Evolutionary conservation across 2,888 invertebrate species (phyloP).

Genomic region (Flexamia atlantica): DNA sequence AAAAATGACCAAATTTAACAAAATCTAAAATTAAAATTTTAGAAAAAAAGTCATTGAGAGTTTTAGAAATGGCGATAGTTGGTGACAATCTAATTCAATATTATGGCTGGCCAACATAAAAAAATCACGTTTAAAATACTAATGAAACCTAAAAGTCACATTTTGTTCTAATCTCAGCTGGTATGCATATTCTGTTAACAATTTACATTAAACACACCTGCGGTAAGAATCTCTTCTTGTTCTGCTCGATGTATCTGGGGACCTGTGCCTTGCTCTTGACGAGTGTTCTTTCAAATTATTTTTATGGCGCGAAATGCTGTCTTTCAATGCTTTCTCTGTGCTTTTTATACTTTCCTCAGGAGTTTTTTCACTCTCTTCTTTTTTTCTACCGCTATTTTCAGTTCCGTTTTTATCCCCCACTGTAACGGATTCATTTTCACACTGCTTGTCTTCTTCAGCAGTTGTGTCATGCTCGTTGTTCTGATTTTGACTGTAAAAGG

Average conservation of each 20-base stretch:
- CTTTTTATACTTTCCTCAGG: conserved; percentile 15
- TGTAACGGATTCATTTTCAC: background rate
- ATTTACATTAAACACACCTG: background rate
- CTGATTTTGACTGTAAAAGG: background rate
- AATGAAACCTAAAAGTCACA: background rate
- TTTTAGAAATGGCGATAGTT: too few species aligned
- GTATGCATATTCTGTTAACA: too few species aligned
- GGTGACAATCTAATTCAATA: too few species aligned
- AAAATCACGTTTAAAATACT: too few species aligned
- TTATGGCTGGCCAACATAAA: too few species aligned
- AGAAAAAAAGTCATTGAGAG: too few species aligned
- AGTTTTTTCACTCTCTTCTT: conserved; percentile 5
- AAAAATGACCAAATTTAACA: too few species aligned
- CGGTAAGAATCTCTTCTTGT: conserved; percentile 14
- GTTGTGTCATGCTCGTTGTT: too few species aligned
- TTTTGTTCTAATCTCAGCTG: too few species aligned
- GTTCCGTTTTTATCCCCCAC: background rate
- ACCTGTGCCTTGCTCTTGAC: background rate
- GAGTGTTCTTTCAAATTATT: background rate
- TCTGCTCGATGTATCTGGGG: background rate
- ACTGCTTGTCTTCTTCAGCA: too few species aligned
- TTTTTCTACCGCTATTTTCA: background rate
- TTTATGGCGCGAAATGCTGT: conserved; percentile 17
- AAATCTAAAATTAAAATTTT: too few species aligned
- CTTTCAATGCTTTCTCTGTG: background rate